Evolutionary conservation across 2,797 vertebrate species (phyloP), one percentile per base, ranked within the genome.

Genomic region (Agapornis canus): DNA sequence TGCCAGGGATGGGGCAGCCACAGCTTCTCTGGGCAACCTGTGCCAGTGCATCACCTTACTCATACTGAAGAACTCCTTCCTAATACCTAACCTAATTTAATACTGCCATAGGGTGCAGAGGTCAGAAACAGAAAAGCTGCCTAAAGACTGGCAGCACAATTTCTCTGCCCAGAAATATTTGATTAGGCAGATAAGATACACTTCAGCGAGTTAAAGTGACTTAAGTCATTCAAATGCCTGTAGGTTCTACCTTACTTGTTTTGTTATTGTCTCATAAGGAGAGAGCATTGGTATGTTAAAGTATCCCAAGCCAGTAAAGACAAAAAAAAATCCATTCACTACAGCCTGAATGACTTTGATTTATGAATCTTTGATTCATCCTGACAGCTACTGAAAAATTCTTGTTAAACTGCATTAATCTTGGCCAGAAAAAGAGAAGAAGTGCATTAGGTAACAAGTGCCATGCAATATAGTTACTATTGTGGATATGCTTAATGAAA

Each of bases 371-470:
- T 57, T 96, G 92, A 91, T 96, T 96, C 89, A 90, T 93, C 80
- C 42, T 95, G 90, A 95, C 77, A 95, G n/a, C 80, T 94, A 14
- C 69, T 95, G 96, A 93, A 96, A 96, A 95, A 96, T 95, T 88
- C 85, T 73, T 92, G 78, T 92, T 56, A 80, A 96, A 83, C 22
- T 90, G 72, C 69, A 25, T 91, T 97, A 89, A 95, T 88, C 37
- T 77, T 93, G 92, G 77, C 81, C 72, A 93, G 82, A 92, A 92
- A 94, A 93, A 88, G 63, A 91, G 89, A 92, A 68, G 45, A 81
- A 95, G 52, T 10, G 23, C 39, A 31, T 89, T 92, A 56, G 57
- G 59, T 81, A 89, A 72, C 42, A 68, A 56, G 80, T 73, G 43
- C 26, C 79, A 52, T 69, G 25, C 76, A 92, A 82, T 22, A 49